A percentile compares a stretch with the other conserved stretches of the same genome.
Conservation (phyloP, 2,113 vertebrate genomes). For the Sturnira hondurensis region DNA sequence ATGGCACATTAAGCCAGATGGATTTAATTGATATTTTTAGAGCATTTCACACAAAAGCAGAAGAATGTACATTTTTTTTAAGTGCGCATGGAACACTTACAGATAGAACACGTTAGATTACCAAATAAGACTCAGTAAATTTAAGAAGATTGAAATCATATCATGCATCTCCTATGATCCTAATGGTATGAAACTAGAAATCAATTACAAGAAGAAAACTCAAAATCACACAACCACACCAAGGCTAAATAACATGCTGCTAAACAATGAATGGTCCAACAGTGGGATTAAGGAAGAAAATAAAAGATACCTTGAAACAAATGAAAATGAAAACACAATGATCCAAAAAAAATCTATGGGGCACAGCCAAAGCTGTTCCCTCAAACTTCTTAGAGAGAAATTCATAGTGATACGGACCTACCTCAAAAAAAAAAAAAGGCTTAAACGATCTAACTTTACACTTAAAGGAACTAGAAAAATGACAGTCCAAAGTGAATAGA, state of each 20-base stretch:
- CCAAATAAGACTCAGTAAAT: not conserved
- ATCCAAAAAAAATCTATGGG: not conserved
- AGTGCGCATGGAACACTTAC: not conserved
- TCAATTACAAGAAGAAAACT: not conserved
- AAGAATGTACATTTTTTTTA: not conserved
- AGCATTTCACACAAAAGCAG: not conserved
- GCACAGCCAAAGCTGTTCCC: not conserved
- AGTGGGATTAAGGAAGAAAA: not conserved
- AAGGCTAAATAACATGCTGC: not conserved
- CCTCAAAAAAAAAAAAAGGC: not conserved
- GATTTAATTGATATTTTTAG: not conserved
- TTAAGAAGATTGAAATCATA: not conserved
- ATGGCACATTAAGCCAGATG: not conserved
- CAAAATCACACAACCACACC: not conserved
- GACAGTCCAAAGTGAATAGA: not conserved
- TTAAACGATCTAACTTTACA: not conserved
- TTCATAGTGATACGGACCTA: not conserved
- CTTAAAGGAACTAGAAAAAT: not conserved
- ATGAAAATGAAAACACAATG: not conserved
- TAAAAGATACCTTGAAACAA: not conserved
- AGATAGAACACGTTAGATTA: not conserved
- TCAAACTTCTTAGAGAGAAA: not conserved
- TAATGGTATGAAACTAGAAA: not conserved
- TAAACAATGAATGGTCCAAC: not conserved
- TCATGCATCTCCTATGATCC: not conserved